These are phyloP conservation scores for Vireo altiloquus DNA, from an alignment of 2,113 vertebrate genomes.

Conservation along the genomic window DNA sequence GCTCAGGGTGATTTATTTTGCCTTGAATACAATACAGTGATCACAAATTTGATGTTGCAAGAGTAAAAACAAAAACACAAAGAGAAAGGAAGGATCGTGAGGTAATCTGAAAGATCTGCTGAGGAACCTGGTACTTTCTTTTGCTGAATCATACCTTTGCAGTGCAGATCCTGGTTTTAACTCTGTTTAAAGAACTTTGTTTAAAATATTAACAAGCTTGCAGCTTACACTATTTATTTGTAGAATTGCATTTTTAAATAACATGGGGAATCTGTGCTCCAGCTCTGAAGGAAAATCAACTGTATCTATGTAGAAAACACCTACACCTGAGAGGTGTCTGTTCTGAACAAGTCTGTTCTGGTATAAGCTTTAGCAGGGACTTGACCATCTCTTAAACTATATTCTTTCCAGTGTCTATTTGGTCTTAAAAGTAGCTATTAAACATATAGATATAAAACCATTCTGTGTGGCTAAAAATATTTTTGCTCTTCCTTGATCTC, in stretches of 20 bases:
- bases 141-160: not conserved
- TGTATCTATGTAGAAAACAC: not conserved
- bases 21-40: not conserved
- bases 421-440: not conserved
- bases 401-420: not conserved
- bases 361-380: no score
- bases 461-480: not conserved
- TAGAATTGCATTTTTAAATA: not conserved
- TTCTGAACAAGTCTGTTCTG: not conserved
- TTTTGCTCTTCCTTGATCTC: not conserved
- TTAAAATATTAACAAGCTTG: not conserved
- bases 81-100: not conserved
- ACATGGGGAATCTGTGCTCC: not conserved
- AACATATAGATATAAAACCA: not conserved
- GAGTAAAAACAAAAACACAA: not conserved
- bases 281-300: not conserved
- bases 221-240: fast-evolving
- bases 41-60: not conserved
- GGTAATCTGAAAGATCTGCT: not conserved
- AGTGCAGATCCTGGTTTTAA: not conserved
- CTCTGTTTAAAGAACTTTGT: not conserved
- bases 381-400: not conserved
- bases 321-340: not conserved
- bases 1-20: not conserved
- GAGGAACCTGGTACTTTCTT: not conserved